Conservation (phyloP, 2,797 vertebrate genomes). For the Macropodus opercularis region DNA sequence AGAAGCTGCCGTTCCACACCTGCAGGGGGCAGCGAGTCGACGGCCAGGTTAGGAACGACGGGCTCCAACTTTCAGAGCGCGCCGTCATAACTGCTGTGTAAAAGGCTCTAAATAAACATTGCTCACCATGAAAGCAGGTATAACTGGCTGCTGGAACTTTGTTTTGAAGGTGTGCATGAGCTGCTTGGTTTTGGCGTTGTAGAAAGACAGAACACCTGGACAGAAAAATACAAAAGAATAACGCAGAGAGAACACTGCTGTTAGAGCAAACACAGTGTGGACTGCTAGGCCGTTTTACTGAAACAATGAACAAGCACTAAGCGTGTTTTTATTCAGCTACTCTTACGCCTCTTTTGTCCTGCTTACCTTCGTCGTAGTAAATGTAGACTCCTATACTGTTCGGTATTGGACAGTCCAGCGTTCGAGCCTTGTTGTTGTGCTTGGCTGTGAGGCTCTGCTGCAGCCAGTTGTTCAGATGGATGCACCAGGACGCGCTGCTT, state of each 20-base stretch:
- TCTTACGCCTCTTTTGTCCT: background rate
- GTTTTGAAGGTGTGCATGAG: conserved; percentile 92
- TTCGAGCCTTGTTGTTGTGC: conserved; percentile 95
- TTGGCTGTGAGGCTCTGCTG: conserved; percentile 97
- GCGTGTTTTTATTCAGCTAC: too few relatives aligned
- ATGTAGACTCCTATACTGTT: conserved; percentile 91
- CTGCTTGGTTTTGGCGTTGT: conserved; percentile 90
- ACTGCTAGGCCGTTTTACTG: too few relatives aligned
- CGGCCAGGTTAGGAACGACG: background rate
- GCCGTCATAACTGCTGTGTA: too few relatives aligned
- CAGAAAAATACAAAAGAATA: too few relatives aligned
- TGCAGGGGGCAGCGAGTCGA: conserved; percentile 55
- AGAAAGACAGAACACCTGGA: conserved; percentile 90
- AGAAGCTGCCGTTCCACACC: conserved; percentile 97
- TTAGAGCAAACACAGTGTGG: too few relatives aligned
- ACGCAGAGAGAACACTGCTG: too few relatives aligned
- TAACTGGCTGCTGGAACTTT: conserved; percentile 91
- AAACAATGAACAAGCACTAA: too few relatives aligned
- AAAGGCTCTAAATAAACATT: accelerated
- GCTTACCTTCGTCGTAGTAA: conserved; percentile 92
- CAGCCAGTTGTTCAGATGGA: conserved; percentile 97
- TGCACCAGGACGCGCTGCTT: conserved; percentile 92
- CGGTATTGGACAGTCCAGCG: conserved; percentile 89
- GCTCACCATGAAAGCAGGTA: conserved; percentile 93
- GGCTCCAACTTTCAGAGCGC: too few relatives aligned